Percentiles rank a stretch among this genome's conserved stretches.
Conservation (phyloP, 2,888 invertebrate genomes). For the Augochlorella aurata region DNA sequence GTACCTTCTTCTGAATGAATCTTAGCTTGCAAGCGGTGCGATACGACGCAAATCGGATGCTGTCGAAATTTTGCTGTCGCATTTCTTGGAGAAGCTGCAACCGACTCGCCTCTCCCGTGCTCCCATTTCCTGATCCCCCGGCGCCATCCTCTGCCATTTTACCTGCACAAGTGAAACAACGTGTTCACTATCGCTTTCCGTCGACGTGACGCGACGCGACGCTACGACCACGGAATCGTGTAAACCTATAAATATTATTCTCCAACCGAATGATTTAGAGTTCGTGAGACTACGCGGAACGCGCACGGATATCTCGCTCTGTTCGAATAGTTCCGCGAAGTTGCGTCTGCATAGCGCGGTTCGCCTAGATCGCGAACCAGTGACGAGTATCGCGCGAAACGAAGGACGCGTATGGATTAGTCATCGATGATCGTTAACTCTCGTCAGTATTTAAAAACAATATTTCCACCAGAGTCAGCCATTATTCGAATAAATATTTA, state of each 20-base stretch:
- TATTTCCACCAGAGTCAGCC: neutral
- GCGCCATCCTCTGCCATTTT: conserved; percentile 76
- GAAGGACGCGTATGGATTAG: conserved; percentile 52
- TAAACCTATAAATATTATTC: neutral
- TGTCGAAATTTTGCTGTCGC: conserved; percentile 96
- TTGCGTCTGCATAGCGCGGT: conserved; percentile 12
- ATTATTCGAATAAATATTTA: too few relatives aligned
- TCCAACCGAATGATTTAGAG: neutral
- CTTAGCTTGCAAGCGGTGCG: conserved; percentile 98
- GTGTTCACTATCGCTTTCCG: neutral
- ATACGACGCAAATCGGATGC: conserved; percentile 98
- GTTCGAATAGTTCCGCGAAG: neutral
- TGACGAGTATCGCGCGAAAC: conserved; percentile 20
- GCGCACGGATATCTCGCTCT: conserved; percentile 7
- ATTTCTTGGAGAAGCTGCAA: conserved; percentile 92
- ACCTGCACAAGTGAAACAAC: conserved; percentile 36
- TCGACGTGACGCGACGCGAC: neutral
- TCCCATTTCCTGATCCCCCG: conserved; percentile 71
- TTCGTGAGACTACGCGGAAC: neutral
- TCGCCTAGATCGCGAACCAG: neutral
- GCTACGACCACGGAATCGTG: neutral
- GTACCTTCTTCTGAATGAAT: conserved; percentile 98
- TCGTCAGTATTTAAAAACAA: neutral
- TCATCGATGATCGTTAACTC: conserved; percentile 24
- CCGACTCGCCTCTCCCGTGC: conserved; percentile 82